Base-by-base conservation (phyloP, 2,888 invertebrate genomes). In the Mycalesis mineus region DNA sequence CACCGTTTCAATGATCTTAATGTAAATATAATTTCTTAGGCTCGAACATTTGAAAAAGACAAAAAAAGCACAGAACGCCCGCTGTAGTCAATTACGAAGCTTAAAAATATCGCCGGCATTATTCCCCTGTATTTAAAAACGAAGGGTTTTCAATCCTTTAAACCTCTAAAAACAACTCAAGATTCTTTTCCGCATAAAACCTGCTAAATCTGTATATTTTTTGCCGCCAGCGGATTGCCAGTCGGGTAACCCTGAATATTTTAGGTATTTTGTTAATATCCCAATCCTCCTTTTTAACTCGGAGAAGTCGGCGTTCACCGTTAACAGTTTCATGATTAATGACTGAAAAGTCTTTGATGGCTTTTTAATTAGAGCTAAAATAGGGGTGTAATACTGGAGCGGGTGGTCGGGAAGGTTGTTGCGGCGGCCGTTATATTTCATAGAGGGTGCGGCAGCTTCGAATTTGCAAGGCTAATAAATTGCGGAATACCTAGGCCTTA, bases 281-380 rank as follows among this genome's bases (percentile, higher is more conserved):
- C 78, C 84, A 84, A 86, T 84, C 80, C 79, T 81, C 74, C 71
- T 1, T 85, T 86, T 80, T 88, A 77, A 78, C 78, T 81, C 69
- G 77, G 81, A 80, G 77, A 83, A 87, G 86, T 82, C 82, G 78
- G 84, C 79, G 85, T 88, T 85, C 84, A 86, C 75, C 77, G 88
- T 84, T 89, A 88, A 88, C 89, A 88, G 88, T 88, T 88, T 85
- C 88, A 88, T 89, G 90, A 90, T 90, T 89, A 89, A 90, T 90
- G 89, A 84, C 85, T 87, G 82, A 88, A 88, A 89, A 90, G 86
- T 89, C 89, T 89, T 90, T 89, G 88, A 90, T 89, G 87, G 89
- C 86, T 89, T 90, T 90, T 90, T 90, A 90, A 89, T 90, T 90
- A 90, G 88, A 88, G 88, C 86, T 86, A 84, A 88, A 88, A 86